A percentile compares a stretch with the other conserved stretches of the same genome.
These are phyloP conservation scores for Triplophysa yarkandensis DNA, from an alignment of 2,797 vertebrate species.

Conservation along the genomic window DNA sequence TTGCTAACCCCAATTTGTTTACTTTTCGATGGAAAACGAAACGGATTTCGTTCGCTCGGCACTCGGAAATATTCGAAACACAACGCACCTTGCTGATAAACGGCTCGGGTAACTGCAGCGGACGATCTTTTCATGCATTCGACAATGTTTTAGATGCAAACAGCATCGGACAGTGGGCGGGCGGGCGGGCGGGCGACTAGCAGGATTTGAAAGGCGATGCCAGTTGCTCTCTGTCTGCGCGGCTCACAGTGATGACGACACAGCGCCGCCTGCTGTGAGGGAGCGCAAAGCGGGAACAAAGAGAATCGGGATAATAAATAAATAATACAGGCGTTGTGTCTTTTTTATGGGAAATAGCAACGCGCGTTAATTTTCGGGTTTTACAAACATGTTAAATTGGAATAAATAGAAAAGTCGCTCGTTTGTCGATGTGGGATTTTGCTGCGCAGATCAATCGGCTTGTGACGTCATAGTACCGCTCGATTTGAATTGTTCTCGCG, in stretches of 20 bases:
- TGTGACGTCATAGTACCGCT: too few species aligned
- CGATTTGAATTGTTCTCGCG: too few species aligned
- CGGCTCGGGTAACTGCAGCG: background rate
- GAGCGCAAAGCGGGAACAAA: background rate
- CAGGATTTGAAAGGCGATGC: slow-evolving; percentile 54
- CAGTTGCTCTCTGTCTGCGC: slow-evolving; percentile 15
- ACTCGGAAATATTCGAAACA: slow-evolving; percentile 8
- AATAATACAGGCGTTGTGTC: background rate
- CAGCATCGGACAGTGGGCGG: slow-evolving; percentile 14
- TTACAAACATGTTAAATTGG: too few species aligned
- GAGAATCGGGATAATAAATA: background rate
- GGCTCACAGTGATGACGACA: background rate
- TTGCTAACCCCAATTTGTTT: slow-evolving; percentile 40
- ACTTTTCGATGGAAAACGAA: slow-evolving; percentile 36
- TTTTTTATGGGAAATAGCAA: background rate
- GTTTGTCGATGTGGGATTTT: too few species aligned
- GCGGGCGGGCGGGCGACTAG: slow-evolving; percentile 31
- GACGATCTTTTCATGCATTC: slow-evolving; percentile 33
- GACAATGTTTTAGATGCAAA: slow-evolving; percentile 42
- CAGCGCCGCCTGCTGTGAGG: slow-evolving; percentile 26
- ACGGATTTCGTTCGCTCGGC: background rate
- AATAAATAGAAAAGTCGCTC: too few species aligned
- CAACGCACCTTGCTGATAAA: slow-evolving; percentile 38
- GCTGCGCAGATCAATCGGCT: too few species aligned
- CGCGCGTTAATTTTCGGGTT: too few species aligned